Conservation (phyloP, 2,113 vertebrate genomes). For the Pteronura brasiliensis region DNA sequence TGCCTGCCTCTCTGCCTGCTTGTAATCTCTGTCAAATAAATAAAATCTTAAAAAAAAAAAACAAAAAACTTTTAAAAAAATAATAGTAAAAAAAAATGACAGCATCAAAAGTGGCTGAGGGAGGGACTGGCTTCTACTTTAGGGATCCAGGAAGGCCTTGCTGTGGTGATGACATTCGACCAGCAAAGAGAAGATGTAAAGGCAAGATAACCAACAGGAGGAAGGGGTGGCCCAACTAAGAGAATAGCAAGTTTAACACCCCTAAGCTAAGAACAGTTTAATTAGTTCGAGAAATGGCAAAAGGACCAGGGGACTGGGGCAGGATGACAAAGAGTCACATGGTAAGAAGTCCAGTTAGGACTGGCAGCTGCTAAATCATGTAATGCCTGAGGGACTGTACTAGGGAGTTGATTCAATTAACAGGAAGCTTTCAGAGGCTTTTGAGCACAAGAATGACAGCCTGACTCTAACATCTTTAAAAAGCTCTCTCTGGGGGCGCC, state of each 20-base stretch:
- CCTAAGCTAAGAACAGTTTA: not conserved
- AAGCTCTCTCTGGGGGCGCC: not conserved
- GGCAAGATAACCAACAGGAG: not conserved
- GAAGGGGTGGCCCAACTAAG: not conserved
- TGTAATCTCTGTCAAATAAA: too few relatives aligned
- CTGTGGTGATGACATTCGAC: not conserved
- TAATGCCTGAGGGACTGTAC: not conserved
- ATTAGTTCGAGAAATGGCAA: not conserved
- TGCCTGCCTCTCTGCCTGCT: too few relatives aligned
- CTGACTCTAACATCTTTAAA: not conserved
- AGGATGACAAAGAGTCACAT: not conserved
- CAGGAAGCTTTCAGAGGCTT: not conserved
- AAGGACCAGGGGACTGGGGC: not conserved
- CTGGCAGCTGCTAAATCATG: not conserved
- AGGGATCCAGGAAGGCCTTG: not conserved
- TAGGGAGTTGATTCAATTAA: not conserved
- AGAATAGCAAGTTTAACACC: not conserved
- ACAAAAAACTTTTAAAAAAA: too few relatives aligned
- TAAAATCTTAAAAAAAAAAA: too few relatives aligned
- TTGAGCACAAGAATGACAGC: not conserved
- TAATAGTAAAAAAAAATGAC: not conserved
- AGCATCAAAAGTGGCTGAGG: not conserved
- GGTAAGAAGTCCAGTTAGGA: not conserved
- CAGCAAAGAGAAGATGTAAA: not conserved
- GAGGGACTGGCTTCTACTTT: not conserved